Conservation (phyloP, 2,797 vertebrate species). For the Ctenosaura bakeri region DNA sequence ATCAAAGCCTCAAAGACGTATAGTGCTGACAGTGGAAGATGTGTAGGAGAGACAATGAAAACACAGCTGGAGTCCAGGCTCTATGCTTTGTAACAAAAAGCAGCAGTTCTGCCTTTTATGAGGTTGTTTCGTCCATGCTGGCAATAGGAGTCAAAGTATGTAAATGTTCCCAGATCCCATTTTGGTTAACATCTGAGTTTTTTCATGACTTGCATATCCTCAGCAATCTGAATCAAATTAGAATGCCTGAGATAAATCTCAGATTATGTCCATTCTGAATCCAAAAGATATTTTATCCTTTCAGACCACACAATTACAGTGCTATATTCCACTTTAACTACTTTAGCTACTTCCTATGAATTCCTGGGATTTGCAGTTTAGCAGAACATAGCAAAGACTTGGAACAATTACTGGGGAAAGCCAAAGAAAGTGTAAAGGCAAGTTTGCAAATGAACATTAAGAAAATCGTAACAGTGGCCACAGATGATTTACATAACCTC, state of each 20-base stretch:
- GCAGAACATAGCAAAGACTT: too few relatives aligned
- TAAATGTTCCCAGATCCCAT: background rate
- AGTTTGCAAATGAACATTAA: too few relatives aligned
- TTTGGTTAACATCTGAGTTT: slow-evolving; percentile 49
- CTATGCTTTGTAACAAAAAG: slow-evolving; percentile 31
- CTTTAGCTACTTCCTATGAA: too few relatives aligned
- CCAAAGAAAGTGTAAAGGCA: too few relatives aligned
- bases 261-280: slow-evolving; percentile 54
- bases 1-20: slow-evolving; percentile 7
- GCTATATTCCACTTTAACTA: too few relatives aligned
- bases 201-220: slow-evolving; percentile 49
- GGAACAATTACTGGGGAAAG: too few relatives aligned
- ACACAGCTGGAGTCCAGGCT: slow-evolving; percentile 37
- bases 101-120: slow-evolving; percentile 61
- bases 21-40: slow-evolving; percentile 38
- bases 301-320: too few relatives aligned
- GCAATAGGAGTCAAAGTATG: slow-evolving; percentile 40
- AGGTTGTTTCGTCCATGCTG: slow-evolving; percentile 54
- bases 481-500: too few relatives aligned
- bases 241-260: slow-evolving; percentile 59
- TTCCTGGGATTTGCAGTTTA: too few relatives aligned
- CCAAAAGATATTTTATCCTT: background rate
- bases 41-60: slow-evolving; percentile 25
- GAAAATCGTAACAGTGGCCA: too few relatives aligned
- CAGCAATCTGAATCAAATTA: slow-evolving; percentile 18